phyloP scores from a whole-genome alignment of 2,113 vertebrate species.

The Entomyzon cyanotis region DNA sequence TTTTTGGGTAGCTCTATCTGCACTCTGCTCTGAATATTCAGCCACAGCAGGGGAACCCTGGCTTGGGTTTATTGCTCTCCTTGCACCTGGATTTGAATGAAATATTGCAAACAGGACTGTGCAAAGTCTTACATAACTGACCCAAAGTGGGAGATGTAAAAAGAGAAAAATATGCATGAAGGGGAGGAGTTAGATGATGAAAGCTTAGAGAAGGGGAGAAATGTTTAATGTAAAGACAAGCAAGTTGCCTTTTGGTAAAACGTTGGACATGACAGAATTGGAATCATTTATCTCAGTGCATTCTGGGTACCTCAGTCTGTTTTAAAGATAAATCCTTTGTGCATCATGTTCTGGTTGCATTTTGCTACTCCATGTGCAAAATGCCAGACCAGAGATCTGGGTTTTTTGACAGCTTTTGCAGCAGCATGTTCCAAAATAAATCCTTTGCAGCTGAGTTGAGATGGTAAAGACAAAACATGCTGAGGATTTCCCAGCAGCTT shows the following conservation, averaged over 20 bases:
- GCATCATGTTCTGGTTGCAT: not conserved
- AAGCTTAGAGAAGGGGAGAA: rapidly evolving
- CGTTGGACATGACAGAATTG: not conserved
- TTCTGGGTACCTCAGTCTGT: not conserved
- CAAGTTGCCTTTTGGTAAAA: not conserved
- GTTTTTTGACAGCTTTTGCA: not conserved
- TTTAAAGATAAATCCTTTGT: not conserved
- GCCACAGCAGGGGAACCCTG: not conserved
- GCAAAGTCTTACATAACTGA: not conserved
- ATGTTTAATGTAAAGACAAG: not conserved
- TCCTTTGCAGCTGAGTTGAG: not conserved
- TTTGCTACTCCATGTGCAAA: constrained; percentile 36
- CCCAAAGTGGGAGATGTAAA: not conserved
- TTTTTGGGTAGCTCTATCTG: not conserved
- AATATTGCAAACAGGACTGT: not conserved
- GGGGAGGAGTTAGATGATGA: not conserved
- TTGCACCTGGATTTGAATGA: not conserved
- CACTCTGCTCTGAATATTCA: not conserved
- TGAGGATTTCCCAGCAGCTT: constrained; percentile 43
- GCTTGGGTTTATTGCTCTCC: not conserved
- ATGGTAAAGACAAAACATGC: not conserved
- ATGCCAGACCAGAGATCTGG: not conserved
- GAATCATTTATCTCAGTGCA: not conserved
- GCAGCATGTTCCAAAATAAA: constrained; percentile 8
- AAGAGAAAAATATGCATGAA: not conserved